Evolutionary conservation across 2,888 invertebrate genomes (phyloP), one percentile per base, ranked within the genome.

Genomic region (Heteropelma amictum): DNA sequence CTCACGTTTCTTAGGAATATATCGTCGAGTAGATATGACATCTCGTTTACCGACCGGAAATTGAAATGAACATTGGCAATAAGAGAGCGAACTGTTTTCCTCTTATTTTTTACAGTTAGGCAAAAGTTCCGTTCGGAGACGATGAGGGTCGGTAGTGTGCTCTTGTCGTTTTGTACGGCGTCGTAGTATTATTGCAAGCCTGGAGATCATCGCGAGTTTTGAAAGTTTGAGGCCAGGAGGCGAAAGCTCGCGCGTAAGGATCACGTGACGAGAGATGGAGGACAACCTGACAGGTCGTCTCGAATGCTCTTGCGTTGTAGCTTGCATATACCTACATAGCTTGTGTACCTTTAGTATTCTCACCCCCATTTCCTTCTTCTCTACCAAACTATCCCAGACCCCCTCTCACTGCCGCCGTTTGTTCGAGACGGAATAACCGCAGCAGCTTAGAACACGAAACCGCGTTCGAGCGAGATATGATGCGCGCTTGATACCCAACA

Each of bases 221-320:
- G 67, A 76, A 76, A 72, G 38, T 76, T 76, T 40, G 63, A 42
- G 58, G 71, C 71, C 67, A 35, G 21, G 33, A 47, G 47, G 56
- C 38, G 28, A 47, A 71, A 56, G 23, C 73, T 69, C 58, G 58
- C 30, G 33, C 35, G 56, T 28, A 58, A 58, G 67, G 71, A 68
- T 72, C 67, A 42, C 42, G 60, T 56, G 61, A 67, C 67, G 58
- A 19, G 40, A 38, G 28, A 60, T 40, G 56, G 71, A 63, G 71
- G 67, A 71, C 71, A 56, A 67, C 56, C 71, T 68, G 75, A 72
- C 71, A 76, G 75, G 49, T 67, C 63, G 35, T 71, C 64, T 40
- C 65, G 17, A 70, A 64, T 54, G n/a, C n/a, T n/a, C n/a, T n/a
- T n/a, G n/a, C n/a, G 53, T 33, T 26, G 5, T 17, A n/a, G 35